Evolutionary conservation across 2,797 vertebrate genomes (phyloP), one percentile per base, ranked within the genome.

Genomic region (Moxostoma hubbsi): DNA sequence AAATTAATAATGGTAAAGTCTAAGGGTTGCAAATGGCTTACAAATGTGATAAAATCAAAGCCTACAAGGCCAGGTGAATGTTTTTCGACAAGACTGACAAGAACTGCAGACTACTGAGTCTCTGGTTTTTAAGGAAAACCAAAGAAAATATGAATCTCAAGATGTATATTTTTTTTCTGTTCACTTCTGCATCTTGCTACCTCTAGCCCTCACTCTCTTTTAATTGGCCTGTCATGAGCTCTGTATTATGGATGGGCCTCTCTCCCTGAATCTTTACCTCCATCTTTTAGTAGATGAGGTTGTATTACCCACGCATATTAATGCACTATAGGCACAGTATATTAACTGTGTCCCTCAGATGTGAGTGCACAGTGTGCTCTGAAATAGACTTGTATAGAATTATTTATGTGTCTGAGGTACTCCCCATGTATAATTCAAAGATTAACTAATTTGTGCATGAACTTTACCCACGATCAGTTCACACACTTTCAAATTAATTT

Each of bases 221-320:
- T 77, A 67, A 77, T 75, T 24, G 24, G 24, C 24, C 24, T 24
- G 24, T 24, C 24, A 24, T 24, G 24, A 24, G 24, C 24, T 66
- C 45, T 12, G 9, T 67, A 67, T 76, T 67, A 76, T 36, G 47
- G 12, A 76, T 58, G 6, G 74, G 58, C 63, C 53, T 67, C 67
- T 67, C 63, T 67, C 9, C 16, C 45, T 49, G 53, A 12, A 11
- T 66, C 15, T 66, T 75, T 57, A 36, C 53, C 68, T 46, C 9
- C 5, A 71, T 76, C 64, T 67, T 45, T 67, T 24, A 16, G 45
- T 67, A 76, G 67, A 76, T 67, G 2, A 76, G 54, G 15, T 36
- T 59, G 54, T 47, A 59, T 59, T 58, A 9, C 54, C 54, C 18
- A 59, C 67, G 54, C 54, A 59, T 45, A 58, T 55, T 59, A 59